phyloP scores from a whole-genome alignment of 2,113 vertebrate genomes.

The Platichthys flesus region DNA sequence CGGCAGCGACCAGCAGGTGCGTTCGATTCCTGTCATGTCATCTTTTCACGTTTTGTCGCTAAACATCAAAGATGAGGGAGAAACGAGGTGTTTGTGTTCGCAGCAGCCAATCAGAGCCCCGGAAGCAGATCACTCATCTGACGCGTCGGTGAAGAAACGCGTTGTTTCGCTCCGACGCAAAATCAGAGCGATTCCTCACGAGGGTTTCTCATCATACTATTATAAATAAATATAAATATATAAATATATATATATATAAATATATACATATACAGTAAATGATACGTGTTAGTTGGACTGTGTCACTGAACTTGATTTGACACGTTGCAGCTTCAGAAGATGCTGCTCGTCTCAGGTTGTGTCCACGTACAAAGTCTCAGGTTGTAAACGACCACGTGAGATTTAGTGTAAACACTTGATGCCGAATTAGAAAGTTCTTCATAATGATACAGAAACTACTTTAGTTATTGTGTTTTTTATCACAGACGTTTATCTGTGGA shows the following conservation, averaged over 20 bases:
- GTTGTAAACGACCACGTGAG: background rate
- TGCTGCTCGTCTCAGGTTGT: background rate
- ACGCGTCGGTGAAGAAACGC: background rate
- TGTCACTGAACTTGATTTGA: no score
- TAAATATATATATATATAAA: no score
- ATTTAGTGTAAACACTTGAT: rapidly evolving
- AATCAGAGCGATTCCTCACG: no score
- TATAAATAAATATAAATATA: no score
- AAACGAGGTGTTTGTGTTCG: background rate
- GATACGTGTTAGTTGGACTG: no score
- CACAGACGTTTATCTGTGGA: rapidly evolving
- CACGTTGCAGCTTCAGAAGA: no score
- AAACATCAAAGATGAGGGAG: background rate
- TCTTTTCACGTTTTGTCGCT: background rate
- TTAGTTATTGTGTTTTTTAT: rapidly evolving
- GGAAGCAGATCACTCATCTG: background rate
- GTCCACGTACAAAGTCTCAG: background rate
- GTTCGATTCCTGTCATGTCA: background rate
- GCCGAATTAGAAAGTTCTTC: background rate
- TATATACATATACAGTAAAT: no score
- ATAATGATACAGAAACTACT: rapidly evolving
- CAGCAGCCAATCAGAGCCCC: background rate
- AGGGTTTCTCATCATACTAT: no score
- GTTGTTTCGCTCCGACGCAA: no score
- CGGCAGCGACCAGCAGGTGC: background rate